phyloP scores from a whole-genome alignment of 2,113 vertebrate species.

The Notarius lentiginosus region DNA sequence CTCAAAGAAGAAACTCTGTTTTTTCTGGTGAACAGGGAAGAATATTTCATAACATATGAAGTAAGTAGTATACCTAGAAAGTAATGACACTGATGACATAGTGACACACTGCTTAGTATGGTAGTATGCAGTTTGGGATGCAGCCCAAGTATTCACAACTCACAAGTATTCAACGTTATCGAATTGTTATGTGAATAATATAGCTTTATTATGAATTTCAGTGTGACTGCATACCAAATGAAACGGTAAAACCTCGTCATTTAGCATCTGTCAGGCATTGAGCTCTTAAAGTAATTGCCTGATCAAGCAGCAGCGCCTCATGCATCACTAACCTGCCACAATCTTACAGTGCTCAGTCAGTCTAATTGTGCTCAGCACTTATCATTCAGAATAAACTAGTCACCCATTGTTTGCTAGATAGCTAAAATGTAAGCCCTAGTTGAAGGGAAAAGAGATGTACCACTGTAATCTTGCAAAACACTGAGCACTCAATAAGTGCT shows the following conservation, averaged over 20 bases:
- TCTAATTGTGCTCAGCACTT: background rate
- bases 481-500: background rate
- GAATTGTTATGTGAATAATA: background rate
- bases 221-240: background rate
- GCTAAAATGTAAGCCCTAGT: background rate
- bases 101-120: background rate
- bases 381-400: background rate
- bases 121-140: background rate
- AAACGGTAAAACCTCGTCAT: background rate
- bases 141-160: background rate
- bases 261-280: conserved; percentile 12
- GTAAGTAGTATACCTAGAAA: background rate
- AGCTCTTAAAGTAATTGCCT: conserved; percentile 13
- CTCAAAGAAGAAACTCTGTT: background rate
- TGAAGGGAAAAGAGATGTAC: background rate
- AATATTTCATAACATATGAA: background rate
- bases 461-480: background rate
- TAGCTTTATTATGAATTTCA: background rate
- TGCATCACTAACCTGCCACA: conserved; percentile 13
- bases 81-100: background rate
- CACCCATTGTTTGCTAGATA: background rate
- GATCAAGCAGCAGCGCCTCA: conserved; percentile 3
- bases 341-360: background rate
- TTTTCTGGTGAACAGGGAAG: background rate
- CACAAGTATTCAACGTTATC: background rate